phyloP scores from a whole-genome alignment of 2,888 invertebrate species.

The Autographa gamma region DNA sequence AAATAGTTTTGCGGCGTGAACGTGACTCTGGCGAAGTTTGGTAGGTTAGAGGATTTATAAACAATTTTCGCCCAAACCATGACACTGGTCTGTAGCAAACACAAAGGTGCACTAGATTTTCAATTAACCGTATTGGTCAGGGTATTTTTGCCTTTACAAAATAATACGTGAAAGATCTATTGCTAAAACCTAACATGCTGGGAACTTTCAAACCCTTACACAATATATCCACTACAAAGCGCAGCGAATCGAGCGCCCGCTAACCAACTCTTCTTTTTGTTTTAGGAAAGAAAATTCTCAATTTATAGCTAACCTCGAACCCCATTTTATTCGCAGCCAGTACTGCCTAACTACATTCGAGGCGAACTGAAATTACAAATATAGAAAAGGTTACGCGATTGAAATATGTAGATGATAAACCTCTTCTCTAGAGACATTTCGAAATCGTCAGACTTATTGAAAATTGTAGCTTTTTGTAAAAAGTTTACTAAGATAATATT shows the following conservation, averaged over 20 bases:
- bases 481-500: constrained; percentile 21
- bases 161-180: neutral
- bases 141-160: too few species aligned
- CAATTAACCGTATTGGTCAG: neutral
- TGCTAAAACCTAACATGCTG: neutral
- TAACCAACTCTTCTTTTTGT: constrained; percentile 41
- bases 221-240: constrained; percentile 17
- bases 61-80: too few species aligned
- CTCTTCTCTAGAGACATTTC: constrained; percentile 40
- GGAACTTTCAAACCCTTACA: constrained; percentile 20
- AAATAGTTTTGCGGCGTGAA: neutral
- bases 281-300: constrained; percentile 44
- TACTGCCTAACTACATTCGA: constrained; percentile 43
- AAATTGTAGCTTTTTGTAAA: constrained; percentile 37
- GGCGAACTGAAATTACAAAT: constrained; percentile 27
- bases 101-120: neutral
- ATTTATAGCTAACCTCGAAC: constrained; percentile 43
- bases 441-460: constrained; percentile 51
- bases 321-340: constrained; percentile 42
- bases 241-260: constrained; percentile 30
- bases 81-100: too few species aligned
- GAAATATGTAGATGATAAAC: constrained; percentile 54
- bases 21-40: neutral
- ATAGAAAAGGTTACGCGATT: constrained; percentile 40
- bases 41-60: too few species aligned